A percentile compares a stretch with the other conserved stretches of the same genome.
Conservation (phyloP, 1,140 invertebrate genomes). For the Bombus difficillimus region DNA sequence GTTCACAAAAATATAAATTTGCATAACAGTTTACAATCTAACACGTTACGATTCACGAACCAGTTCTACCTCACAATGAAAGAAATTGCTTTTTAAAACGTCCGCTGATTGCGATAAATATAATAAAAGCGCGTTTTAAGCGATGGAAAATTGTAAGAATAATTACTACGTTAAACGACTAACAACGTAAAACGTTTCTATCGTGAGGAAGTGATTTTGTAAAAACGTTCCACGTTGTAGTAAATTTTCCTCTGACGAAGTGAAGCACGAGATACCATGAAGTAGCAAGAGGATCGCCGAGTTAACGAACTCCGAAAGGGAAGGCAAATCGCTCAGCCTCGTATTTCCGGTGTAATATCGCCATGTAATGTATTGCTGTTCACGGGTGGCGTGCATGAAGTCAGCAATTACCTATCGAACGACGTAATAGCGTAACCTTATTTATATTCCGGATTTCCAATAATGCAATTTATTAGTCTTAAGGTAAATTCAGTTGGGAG, state of each 20-base stretch:
- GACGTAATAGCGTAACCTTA: slow-evolving; percentile 70
- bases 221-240: neutral
- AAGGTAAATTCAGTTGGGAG: slow-evolving; percentile 43
- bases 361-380: slow-evolving; percentile 31
- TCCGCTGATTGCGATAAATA: neutral
- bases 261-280: slow-evolving; percentile 4
- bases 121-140: neutral
- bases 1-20: neutral
- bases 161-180: neutral
- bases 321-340: slow-evolving; percentile 23
- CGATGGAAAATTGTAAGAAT: neutral
- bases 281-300: neutral
- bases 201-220: neutral
- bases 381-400: slow-evolving; percentile 55
- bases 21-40: neutral
- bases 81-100: neutral
- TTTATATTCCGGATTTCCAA: slow-evolving; percentile 75
- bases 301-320: slow-evolving; percentile 35
- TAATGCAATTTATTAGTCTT: slow-evolving; percentile 74
- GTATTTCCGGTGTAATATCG: slow-evolving; percentile 31
- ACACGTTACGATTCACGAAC: neutral
- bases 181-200: neutral
- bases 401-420: slow-evolving; percentile 68
- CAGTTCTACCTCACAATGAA: neutral
- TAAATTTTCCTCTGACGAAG: neutral